phyloP scores from a whole-genome alignment of 2,888 invertebrate genomes.

The Drosophila stalkeri region DNA sequence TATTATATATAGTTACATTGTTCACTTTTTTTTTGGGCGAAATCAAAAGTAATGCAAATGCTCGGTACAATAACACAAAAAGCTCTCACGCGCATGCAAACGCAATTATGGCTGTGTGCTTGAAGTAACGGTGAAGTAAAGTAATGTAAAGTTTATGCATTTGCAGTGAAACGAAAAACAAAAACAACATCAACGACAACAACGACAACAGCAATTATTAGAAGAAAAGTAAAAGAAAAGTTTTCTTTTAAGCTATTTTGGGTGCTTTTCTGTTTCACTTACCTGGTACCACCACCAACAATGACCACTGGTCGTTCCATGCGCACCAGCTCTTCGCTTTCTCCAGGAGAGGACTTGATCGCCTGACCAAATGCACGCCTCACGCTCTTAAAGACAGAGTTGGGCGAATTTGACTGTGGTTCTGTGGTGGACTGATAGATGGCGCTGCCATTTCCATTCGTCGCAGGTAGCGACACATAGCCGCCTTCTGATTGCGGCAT shows the following conservation, averaged over 20 bases:
- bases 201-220: slow-evolving; percentile 34
- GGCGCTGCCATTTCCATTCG: slow-evolving; percentile 82
- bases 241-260: background rate
- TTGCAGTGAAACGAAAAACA: slow-evolving; percentile 22
- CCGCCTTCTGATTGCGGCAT: slow-evolving; percentile 85
- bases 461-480: slow-evolving; percentile 84
- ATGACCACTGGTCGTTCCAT: slow-evolving; percentile 83
- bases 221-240: slow-evolving; percentile 14
- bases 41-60: slow-evolving; percentile 51
- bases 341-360: slow-evolving; percentile 82
- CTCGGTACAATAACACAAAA: slow-evolving; percentile 44
- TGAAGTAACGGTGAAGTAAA: slow-evolving; percentile 19
- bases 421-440: slow-evolving; percentile 86
- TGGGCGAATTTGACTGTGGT: slow-evolving; percentile 80
- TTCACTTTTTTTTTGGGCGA: slow-evolving; percentile 27
- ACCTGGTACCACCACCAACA: slow-evolving; percentile 84
- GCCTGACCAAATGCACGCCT: slow-evolving; percentile 85
- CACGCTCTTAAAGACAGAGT: slow-evolving; percentile 84
- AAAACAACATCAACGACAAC: slow-evolving; percentile 40
- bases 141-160: slow-evolving; percentile 8
- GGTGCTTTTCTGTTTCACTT: slow-evolving; percentile 68
- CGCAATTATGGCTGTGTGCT: slow-evolving; percentile 51
- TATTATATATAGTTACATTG: background rate
- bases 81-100: slow-evolving; percentile 69
- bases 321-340: slow-evolving; percentile 82